Evolutionary conservation across 2,888 invertebrate genomes (phyloP), one percentile per base, ranked within the genome.

Genomic region (Acanthosepion pharaonis): DNA sequence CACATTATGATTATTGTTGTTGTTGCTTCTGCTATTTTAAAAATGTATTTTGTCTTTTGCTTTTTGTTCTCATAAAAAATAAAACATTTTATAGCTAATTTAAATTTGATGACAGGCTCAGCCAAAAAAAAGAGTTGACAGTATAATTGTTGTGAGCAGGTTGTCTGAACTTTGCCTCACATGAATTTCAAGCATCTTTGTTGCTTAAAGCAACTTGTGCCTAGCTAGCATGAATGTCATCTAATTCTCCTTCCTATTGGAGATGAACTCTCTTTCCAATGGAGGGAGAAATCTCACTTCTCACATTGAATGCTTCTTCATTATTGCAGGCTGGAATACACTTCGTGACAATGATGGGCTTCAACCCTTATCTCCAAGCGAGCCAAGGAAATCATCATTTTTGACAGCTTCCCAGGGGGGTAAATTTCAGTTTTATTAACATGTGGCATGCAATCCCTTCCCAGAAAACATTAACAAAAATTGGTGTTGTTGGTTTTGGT

Each of bases 261-360:
- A 33, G 78, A n/a, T n/a, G 4, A 78, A n/a, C 11, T 15, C 78
- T n/a, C n/a, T 42, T 42, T n/a, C n/a, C n/a, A 33, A 18, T 78
- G 33, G n/a, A 78, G 78, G 78, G 33, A 42, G 42, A 42, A 42
- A 42, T 42, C 42, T 18, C n/a, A 33, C n/a, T 78, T 78, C 78
- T 78, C 78, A 78, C n/a, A 15, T 78, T 78, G 15, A 78, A 78
- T 78, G 78, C 78, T 78, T 78, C n/a, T 78, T 78, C 78, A 78
- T 78, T 78, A 78, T 78, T 78, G 78, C 78, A 78, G 78, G 78
- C 78, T 78, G 78, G 78, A 78, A 78, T 78, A 78, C 78, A 78
- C n/a, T 78, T 78, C 78, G 78, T 78, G 78, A 78, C 78, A 78
- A 78, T 78, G 78, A 78, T 78, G 78, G n/a, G n/a, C n/a, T 78